A percentile compares a stretch with the other conserved stretches of the same genome.
phyloP scores from a whole-genome alignment of 2,888 invertebrate species.

The Molorchus minor region DNA sequence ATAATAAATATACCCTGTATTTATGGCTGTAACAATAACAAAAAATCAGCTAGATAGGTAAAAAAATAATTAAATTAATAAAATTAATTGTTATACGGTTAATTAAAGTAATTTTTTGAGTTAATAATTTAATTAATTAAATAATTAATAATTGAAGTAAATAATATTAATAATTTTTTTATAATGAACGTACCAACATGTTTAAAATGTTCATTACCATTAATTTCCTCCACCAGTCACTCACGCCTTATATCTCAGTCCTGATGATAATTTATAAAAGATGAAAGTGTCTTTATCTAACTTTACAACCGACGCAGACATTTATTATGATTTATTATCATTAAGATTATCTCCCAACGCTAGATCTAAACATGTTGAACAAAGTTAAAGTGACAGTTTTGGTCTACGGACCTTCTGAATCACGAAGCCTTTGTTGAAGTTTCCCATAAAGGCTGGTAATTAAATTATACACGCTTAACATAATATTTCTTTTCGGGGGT shows the following conservation, averaged over 20 bases:
- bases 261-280: slow-evolving; percentile 17
- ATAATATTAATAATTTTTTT: too few relatives aligned
- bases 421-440: slow-evolving; percentile 6
- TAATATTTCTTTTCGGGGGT: slow-evolving; percentile 15
- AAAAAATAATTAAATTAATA: too few relatives aligned
- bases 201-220: too few relatives aligned
- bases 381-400: slow-evolving; percentile 20
- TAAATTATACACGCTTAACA: background rate
- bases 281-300: slow-evolving; percentile 20
- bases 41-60: too few relatives aligned
- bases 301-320: slow-evolving; percentile 20
- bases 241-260: background rate
- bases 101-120: too few relatives aligned
- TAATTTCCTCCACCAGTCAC: too few relatives aligned
- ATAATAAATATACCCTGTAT: too few relatives aligned
- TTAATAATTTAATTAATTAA: too few relatives aligned
- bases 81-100: too few relatives aligned
- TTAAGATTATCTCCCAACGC: slow-evolving; percentile 19
- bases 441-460: background rate
- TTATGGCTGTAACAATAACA: too few relatives aligned
- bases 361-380: slow-evolving; percentile 21
- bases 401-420: slow-evolving; percentile 7
- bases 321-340: slow-evolving; percentile 24
- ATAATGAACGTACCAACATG: too few relatives aligned
- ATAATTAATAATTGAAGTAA: too few relatives aligned